Evolutionary conservation across 2,113 vertebrate species (phyloP), one percentile per base, ranked within the genome.

Genomic region (Colistium nudipinnis): DNA sequence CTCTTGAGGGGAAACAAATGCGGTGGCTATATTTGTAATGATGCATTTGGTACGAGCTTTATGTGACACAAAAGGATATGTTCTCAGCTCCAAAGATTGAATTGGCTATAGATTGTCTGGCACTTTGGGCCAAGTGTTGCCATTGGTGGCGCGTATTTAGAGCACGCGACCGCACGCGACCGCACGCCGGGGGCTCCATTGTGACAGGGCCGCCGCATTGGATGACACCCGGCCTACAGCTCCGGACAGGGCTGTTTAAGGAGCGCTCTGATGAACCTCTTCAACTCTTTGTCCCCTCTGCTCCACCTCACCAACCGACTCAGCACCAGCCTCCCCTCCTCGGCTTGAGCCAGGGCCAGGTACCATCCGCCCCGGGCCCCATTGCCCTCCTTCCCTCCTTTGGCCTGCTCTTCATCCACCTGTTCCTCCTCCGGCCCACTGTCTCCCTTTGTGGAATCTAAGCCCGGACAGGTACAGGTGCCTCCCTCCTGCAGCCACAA

Each of bases 401-500:
- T 67, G 25, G 16, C 25, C 20, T 28, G 16, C 54, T 44, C 71
- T 17, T 36, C 64, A 19, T 73, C 70, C 30, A 7, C 6, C n/a
- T 67, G 51, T 27, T 54, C 72, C 48, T 56, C 75, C 4, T 57
- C 61, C 13, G 43, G 5, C 47, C 20, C 51, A 4, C 1, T 38
- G 12, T 72, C 47, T 17, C 53, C 4, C 0, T 60, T 74, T 12
- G 22, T 48, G 28, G 78, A 79, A 13, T 90, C 90, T 63, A 95
- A 83, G 3, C 87, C 90, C 1, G 88, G 84, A 51, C 94, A 95
- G n/a, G 77, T 66, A 38, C 92, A 93, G 27, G 35, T 81, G 12
- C 76, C 82, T 1, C 91, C 93, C 2, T 90, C 86, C 0, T 71
- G 68, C 66, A 94, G 78, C 94, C 93, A 94, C 80, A 95, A 82